Evolutionary conservation across 2,113 vertebrate genomes (phyloP), one percentile per base, ranked within the genome.

Genomic region (Aldabrachelys gigantea): DNA sequence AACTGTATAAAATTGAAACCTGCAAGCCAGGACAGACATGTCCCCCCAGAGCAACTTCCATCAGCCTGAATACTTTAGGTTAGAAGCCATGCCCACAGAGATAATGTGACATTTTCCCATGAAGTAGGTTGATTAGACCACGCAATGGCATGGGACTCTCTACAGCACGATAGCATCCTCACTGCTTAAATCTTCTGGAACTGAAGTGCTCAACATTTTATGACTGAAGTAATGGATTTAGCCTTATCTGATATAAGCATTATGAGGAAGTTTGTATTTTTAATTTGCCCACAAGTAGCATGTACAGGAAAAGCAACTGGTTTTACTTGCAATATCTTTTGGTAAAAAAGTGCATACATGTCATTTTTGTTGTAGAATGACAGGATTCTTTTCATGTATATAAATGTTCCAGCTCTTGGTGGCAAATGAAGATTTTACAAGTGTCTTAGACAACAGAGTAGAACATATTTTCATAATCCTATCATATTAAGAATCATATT

Each of bases 191-290:
- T 97, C 89, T 84, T 81, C 82, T 97, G 88, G 86, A 83, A 95
- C 89, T 93, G 96, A 93, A 6, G 3, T 27, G 95, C 62, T 90
- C 80, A 91, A 53, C 92, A 91, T 93, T 95, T 93, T 92, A 93
- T 91, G 94, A 88, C 75, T 91, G 76, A 95, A 94, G 89, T 85
- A 97, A 92, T 82, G 54, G 91, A 91, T 92, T 97, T 96, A 93
- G 29, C 24, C 52, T 95, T 95, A 87, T 96, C 95, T 88, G 78
- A 96, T 94, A 81, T 19, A 57, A 95, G 44, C 16, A 57, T 3
- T 91, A 97, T 95, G 93, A 90, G 88, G 65, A 87, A 69, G 86
- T 85, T 93, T 94, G 19, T 95, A 91, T 91, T 96, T 97, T 97
- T 91, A 87, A 31, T 29, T 87, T 98, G 84, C 83, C 90, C 93